Evolutionary conservation across 1,140 invertebrate genomes (phyloP).

Genomic region (Holotrichia oblita): DNA sequence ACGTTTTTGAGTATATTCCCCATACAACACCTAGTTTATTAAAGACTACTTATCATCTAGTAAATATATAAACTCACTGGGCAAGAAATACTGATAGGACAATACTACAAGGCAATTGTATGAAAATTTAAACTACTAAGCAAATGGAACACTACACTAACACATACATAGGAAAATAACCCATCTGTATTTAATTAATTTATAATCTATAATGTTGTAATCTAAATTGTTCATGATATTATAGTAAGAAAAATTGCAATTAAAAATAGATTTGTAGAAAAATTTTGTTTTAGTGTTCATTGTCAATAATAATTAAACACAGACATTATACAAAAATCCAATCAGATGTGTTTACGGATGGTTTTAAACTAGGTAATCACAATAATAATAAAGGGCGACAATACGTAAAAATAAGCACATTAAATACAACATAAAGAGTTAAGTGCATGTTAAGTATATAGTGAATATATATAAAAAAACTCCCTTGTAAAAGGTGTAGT

Average conservation of each 20-base stretch:
- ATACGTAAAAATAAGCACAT: conserved; percentile 18
- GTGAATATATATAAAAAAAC: conserved; percentile 15
- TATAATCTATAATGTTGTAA: not conserved
- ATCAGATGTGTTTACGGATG: not conserved
- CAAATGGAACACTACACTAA: conserved; percentile 16
- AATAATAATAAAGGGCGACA: not conserved
- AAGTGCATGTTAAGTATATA: not conserved
- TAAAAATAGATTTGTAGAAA: not conserved
- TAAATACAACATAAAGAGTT: conserved; percentile 12
- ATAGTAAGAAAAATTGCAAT: no score
- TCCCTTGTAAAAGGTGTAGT: not conserved
- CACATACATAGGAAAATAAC: not conserved
- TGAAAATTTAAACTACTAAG: not conserved
- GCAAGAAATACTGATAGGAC: conserved; percentile 12
- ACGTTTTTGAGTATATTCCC: conserved; percentile 34
- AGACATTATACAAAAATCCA: not conserved
- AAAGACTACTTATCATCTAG: conserved; percentile 4
- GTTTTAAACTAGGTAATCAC: conserved; percentile 4
- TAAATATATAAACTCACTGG: conserved; percentile 14
- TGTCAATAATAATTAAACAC: conserved; percentile 14
- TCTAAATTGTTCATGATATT: not conserved
- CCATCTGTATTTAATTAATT: conserved; percentile 10
- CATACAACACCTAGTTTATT: conserved; percentile 31
- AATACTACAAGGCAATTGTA: conserved; percentile 4
- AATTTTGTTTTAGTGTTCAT: not conserved